phyloP scores from a whole-genome alignment of 2,888 invertebrate species.

The Pasiphila rectangulata region DNA sequence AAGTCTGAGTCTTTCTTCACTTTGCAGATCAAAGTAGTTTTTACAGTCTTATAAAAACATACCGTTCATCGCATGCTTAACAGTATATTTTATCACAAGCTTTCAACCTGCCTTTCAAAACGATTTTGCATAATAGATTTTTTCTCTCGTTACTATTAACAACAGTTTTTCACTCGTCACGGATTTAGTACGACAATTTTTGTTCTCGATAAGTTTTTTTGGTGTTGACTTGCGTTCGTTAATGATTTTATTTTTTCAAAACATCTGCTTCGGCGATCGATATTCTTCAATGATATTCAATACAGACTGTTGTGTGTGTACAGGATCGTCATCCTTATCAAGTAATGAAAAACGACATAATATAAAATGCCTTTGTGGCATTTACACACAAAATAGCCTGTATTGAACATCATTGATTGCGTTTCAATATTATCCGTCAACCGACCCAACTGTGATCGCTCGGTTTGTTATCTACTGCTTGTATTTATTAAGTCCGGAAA shows the following conservation, averaged over 20 bases:
- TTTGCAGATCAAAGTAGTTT: slow-evolving; percentile 44
- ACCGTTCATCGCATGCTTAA: slow-evolving; percentile 49
- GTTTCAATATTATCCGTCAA: background rate
- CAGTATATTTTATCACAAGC: slow-evolving; percentile 65
- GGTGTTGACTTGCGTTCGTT: slow-evolving; percentile 43
- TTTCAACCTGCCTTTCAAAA: slow-evolving; percentile 65
- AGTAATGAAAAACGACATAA: slow-evolving; percentile 9
- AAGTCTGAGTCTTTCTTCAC: slow-evolving; percentile 41
- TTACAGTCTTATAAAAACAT: slow-evolving; percentile 55
- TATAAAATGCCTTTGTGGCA: too few species aligned
- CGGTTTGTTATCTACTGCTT: background rate
- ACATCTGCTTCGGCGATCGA: slow-evolving; percentile 42
- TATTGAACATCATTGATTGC: too few species aligned
- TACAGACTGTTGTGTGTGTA: too few species aligned
- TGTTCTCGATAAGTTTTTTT: slow-evolving; percentile 29
- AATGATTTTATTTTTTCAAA: slow-evolving; percentile 43
- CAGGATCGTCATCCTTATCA: too few species aligned
- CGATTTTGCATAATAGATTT: slow-evolving; percentile 57
- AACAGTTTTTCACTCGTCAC: slow-evolving; percentile 46
- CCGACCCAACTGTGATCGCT: background rate
- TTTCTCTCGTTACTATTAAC: slow-evolving; percentile 54
- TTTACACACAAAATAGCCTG: too few species aligned
- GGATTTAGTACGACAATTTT: slow-evolving; percentile 27
- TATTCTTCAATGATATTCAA: slow-evolving; percentile 39
- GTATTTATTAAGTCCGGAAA: background rate